Percentiles rank a stretch among this genome's conserved stretches.
Evolutionary conservation across 1,140 invertebrate genomes (phyloP).

Genomic region (Camponotus vicinus): DNA sequence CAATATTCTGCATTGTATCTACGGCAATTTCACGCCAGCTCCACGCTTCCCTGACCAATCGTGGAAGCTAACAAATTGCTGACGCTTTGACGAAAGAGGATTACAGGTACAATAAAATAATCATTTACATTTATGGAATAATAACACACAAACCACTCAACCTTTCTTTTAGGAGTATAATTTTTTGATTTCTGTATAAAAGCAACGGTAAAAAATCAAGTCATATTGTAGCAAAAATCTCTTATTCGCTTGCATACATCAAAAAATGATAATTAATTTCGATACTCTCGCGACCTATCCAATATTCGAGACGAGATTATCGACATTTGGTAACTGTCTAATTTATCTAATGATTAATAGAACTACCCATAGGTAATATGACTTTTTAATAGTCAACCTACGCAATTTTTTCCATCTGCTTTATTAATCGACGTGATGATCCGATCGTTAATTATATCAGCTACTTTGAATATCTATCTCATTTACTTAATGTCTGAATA

Average conservation of each 20-base stretch:
- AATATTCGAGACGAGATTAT: constrained; percentile 65
- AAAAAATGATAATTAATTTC: constrained; percentile 69
- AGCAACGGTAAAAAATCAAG: constrained; percentile 59
- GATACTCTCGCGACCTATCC: constrained; percentile 34
- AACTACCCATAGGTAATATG: constrained; percentile 48
- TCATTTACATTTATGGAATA: constrained; percentile 45
- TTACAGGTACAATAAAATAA: constrained; percentile 43
- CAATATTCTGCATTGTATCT: constrained; percentile 54
- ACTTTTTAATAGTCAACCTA: constrained; percentile 61
- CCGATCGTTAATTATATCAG: constrained; percentile 61
- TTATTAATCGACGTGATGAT: constrained; percentile 55
- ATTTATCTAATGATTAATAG: constrained; percentile 75
- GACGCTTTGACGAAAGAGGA: constrained; percentile 29
- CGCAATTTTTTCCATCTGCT: constrained; percentile 53
- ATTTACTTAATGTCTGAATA: constrained; percentile 38
- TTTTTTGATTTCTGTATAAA: constrained; percentile 61
- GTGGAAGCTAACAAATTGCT: constrained; percentile 38
- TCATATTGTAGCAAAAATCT: constrained; percentile 54
- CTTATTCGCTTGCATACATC: constrained; percentile 57
- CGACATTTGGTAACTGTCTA: constrained; percentile 69
- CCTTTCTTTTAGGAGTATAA: background rate
- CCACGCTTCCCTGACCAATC: constrained; percentile 51
- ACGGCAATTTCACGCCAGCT: constrained; percentile 50
- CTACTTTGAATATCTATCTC: constrained; percentile 53
- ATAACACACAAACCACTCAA: constrained; percentile 5